Evolutionary conservation across 2,797 vertebrate genomes (phyloP).

Genomic region (Lithobates sylvaticus): DNA sequence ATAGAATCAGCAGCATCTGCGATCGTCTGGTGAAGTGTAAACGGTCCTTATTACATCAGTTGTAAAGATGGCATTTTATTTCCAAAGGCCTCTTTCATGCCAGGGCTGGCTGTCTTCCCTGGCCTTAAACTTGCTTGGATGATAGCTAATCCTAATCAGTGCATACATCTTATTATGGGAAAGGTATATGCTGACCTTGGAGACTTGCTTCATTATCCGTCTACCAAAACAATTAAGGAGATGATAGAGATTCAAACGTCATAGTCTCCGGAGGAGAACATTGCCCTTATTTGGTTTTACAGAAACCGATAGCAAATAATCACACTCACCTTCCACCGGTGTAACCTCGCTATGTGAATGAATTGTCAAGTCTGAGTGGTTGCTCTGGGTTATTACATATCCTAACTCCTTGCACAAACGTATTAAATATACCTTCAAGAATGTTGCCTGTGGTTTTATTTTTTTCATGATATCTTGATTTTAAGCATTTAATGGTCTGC

Average conservation of each 20-base stretch:
- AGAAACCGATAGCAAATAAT: no score
- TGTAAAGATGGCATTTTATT: background rate
- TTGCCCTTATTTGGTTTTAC: no score
- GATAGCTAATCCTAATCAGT: background rate
- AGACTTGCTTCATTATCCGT: background rate
- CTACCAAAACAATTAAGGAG: background rate
- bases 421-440: no score
- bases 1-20: background rate
- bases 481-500: no score
- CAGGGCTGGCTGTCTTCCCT: background rate
- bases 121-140: background rate
- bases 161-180: background rate
- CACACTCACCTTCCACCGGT: no score
- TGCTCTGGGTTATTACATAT: no score
- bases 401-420: no score
- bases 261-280: no score
- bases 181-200: background rate
- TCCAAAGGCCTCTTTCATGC: background rate
- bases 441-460: no score
- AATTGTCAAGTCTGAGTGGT: no score
- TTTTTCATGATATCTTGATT: no score
- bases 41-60: background rate
- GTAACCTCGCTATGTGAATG: no score
- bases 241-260: background rate
- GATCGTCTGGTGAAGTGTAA: slow-evolving; percentile 1